Evolutionary conservation across 2,113 vertebrate genomes (phyloP).

Genomic region (Phyllopteryx taeniolatus): DNA sequence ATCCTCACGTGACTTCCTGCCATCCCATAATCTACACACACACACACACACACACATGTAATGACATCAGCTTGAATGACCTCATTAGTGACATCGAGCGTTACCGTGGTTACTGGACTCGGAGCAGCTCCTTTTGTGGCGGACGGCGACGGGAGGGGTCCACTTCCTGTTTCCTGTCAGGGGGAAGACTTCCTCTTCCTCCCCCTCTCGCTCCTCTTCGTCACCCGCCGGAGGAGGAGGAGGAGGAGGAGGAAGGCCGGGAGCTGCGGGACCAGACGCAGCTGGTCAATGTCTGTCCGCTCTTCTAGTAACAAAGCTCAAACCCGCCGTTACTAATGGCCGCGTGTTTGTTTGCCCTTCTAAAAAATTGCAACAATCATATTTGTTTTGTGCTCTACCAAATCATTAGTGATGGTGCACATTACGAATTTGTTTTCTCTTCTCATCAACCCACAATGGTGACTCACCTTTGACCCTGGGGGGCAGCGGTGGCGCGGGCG

Average conservation of each 20-base stretch:
- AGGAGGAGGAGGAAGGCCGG: constrained; percentile 55
- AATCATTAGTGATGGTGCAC: too few species aligned
- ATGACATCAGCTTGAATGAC: constrained; percentile 18
- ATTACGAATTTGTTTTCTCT: too few species aligned
- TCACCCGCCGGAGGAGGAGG: constrained; percentile 32
- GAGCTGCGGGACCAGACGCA: constrained; percentile 15
- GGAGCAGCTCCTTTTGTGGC: constrained; percentile 59
- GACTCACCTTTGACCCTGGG: constrained; percentile 61
- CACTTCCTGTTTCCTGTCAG: constrained; percentile 44
- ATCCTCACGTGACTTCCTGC: constrained; percentile 50
- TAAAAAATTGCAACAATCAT: too few species aligned
- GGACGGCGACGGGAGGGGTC: constrained; percentile 37
- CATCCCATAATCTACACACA: constrained; percentile 49
- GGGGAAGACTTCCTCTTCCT: constrained; percentile 41
- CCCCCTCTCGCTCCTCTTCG: constrained; percentile 45
- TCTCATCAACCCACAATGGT: too few species aligned
- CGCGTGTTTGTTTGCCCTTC: background rate
- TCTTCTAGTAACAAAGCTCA: too few species aligned
- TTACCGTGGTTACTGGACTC: constrained; percentile 57
- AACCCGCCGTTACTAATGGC: too few species aligned
- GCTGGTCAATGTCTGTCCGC: too few species aligned
- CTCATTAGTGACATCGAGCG: background rate
- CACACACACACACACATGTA: constrained; percentile 9
- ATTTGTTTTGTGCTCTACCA: too few species aligned
- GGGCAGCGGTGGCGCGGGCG: constrained; percentile 59